phyloP scores from a whole-genome alignment of 2,888 invertebrate genomes.

The Andricus quercusramuli region DNA sequence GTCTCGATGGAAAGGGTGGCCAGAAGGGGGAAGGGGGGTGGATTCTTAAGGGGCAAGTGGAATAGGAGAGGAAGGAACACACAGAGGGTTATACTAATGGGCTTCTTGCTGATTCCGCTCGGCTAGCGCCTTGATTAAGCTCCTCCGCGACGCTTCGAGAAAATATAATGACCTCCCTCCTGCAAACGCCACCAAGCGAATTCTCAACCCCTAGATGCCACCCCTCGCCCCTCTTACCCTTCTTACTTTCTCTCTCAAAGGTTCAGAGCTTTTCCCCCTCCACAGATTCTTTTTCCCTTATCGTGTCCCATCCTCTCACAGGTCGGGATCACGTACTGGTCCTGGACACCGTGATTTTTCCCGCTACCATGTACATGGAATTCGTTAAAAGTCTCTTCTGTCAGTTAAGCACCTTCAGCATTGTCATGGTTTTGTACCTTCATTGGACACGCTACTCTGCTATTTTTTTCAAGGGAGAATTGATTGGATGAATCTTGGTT shows the following conservation, averaged over 20 bases:
- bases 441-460: not conserved
- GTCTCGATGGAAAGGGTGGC: slow-evolving; percentile 42
- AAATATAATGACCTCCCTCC: slow-evolving; percentile 76
- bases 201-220: slow-evolving; percentile 51
- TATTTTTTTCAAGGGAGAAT: not conserved
- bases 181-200: slow-evolving; percentile 68
- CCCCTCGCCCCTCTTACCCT: slow-evolving; percentile 33
- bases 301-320: slow-evolving; percentile 29
- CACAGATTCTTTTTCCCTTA: slow-evolving; percentile 29
- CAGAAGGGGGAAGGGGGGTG: slow-evolving; percentile 42
- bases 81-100: slow-evolving; percentile 73
- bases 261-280: not conserved
- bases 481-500: not conserved
- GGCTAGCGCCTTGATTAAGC: slow-evolving; percentile 77
- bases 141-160: slow-evolving; percentile 75
- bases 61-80: slow-evolving; percentile 48
- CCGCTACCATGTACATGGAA: slow-evolving; percentile 43
- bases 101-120: slow-evolving; percentile 77
- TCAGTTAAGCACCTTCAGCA: slow-evolving; percentile 38
- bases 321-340: slow-evolving; percentile 60
- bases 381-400: slow-evolving; percentile 47
- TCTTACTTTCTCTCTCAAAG: slow-evolving; percentile 13
- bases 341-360: slow-evolving; percentile 63
- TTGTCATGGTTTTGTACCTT: slow-evolving; percentile 30
- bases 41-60: slow-evolving; percentile 23